phyloP scores from a whole-genome alignment of 2,888 invertebrate genomes.

The Lithophane leautieri region DNA sequence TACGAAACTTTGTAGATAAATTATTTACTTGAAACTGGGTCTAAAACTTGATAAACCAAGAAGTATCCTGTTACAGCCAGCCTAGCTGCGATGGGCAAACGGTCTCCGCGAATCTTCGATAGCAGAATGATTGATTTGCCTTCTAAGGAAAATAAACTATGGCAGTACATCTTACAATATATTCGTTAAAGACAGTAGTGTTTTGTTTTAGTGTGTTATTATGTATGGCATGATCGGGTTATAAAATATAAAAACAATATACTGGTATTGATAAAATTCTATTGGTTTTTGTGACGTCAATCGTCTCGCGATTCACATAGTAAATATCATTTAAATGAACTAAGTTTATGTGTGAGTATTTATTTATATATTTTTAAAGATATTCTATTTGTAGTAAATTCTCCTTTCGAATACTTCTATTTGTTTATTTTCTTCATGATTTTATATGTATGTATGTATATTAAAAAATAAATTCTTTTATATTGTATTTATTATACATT shows the following conservation, averaged over 20 bases:
- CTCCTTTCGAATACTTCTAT: no score
- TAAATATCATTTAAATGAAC: constrained; percentile 7
- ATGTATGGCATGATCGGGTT: constrained; percentile 1
- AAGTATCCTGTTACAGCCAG: constrained; percentile 30
- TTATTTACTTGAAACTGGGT: neutral
- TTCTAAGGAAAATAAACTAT: neutral
- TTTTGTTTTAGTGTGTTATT: neutral
- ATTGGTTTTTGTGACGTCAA: constrained; percentile 11
- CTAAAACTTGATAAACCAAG: constrained; percentile 7
- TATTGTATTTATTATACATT: neutral
- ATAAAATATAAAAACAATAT: neutral
- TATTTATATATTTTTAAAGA: constrained; percentile 4
- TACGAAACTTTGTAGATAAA: neutral
- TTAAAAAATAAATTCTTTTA: neutral
- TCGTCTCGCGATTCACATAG: neutral
- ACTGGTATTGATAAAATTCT: constrained; percentile 12
- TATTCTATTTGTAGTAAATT: neutral
- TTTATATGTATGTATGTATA: neutral
- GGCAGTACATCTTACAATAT: neutral
- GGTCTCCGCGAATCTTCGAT: constrained; percentile 4
- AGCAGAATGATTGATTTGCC: neutral
- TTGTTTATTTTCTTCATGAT: neutral
- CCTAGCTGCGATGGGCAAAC: constrained; percentile 16
- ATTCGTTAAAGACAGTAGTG: neutral
- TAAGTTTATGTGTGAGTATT: constrained; percentile 10